Conservation (phyloP, 2,888 invertebrate species). For the Nebria brevicollis region DNA sequence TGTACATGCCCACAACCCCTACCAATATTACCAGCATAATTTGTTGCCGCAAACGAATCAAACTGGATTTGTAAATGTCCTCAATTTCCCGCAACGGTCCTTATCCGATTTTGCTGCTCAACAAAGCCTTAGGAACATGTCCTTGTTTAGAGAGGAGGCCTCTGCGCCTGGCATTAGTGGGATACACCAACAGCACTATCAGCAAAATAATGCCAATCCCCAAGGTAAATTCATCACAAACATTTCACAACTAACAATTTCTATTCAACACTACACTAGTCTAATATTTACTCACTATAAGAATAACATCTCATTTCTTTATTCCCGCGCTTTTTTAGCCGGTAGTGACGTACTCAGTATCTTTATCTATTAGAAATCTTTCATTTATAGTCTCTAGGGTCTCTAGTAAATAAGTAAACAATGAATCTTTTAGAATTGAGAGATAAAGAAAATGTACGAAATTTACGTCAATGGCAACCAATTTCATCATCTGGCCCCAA, state of each 20-base stretch:
- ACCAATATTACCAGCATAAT: conserved; percentile 4
- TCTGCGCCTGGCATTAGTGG: not conserved
- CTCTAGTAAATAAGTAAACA: not conserved
- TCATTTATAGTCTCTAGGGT: not conserved
- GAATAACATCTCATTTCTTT: too few species aligned
- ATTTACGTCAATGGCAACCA: conserved; percentile 45
- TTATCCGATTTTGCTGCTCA: conserved; percentile 16
- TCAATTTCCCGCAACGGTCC: conserved; percentile 8
- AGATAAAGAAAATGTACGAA: conserved; percentile 20
- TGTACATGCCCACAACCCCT: conserved; percentile 3
- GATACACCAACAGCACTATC: not conserved
- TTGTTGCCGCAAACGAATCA: not conserved
- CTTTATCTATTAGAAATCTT: too few species aligned
- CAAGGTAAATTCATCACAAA: not conserved
- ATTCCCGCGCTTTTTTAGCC: too few species aligned
- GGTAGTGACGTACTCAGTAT: too few species aligned
- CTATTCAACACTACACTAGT: not conserved
- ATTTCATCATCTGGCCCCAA: not conserved
- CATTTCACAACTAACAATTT: not conserved
- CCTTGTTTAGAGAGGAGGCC: conserved; percentile 36
- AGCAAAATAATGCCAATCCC: not conserved
- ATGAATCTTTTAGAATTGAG: conserved; percentile 18
- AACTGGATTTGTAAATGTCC: not conserved
- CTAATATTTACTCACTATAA: too few species aligned
- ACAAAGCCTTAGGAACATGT: conserved; percentile 37